A percentile compares a stretch with the other conserved stretches of the same genome.
These are phyloP conservation scores for Cyrtonyx montezumae DNA, from an alignment of 2,113 vertebrate genomes.

Conservation along the genomic window DNA sequence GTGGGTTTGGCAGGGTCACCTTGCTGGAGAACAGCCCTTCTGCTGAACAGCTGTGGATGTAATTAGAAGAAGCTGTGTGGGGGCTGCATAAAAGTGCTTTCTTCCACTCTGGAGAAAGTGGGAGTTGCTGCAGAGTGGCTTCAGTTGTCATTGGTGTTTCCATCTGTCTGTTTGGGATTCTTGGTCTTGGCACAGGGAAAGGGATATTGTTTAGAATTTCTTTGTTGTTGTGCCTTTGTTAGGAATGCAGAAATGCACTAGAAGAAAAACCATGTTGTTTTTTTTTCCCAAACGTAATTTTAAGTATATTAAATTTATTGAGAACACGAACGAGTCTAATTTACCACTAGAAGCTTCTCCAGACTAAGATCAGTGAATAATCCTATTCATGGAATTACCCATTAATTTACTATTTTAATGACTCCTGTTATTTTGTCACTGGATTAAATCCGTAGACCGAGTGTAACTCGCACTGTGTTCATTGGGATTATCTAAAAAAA, in stretches of 20 bases:
- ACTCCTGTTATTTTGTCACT: neutral
- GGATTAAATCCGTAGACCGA: neutral
- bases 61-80: neutral
- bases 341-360: neutral
- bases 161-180: neutral
- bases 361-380: neutral
- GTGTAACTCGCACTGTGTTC: neutral
- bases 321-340: neutral
- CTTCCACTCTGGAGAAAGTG: neutral
- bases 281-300: neutral
- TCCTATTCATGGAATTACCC: neutral
- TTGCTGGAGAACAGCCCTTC: neutral
- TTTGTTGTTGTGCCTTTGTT: neutral
- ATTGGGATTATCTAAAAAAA: neutral
- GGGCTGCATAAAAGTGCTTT: neutral
- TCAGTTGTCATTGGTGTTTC: neutral
- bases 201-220: neutral
- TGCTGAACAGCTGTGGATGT: neutral
- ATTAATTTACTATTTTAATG: neutral
- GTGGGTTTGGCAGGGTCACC: slow-evolving; percentile 12
- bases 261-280: neutral
- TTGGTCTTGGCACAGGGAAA: neutral
- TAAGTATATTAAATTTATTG: neutral
- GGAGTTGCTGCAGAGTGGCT: neutral
- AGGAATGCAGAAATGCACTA: neutral